These are phyloP conservation scores for Lithodes maja DNA, from an alignment of 2,888 invertebrate species.

Conservation along the genomic window DNA sequence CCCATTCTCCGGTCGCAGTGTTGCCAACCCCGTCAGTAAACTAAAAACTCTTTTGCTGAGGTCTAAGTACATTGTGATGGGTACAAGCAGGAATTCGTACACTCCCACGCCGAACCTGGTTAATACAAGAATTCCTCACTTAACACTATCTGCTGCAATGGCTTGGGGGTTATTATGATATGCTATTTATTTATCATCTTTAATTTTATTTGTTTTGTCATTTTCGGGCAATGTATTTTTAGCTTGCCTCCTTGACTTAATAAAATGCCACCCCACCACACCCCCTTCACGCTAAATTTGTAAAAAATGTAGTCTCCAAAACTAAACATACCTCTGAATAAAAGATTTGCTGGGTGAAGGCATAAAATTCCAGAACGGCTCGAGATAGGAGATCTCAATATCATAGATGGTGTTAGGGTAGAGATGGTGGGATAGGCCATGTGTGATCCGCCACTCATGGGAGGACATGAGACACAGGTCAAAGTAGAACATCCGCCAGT, in stretches of 20 bases:
- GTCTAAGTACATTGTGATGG: slow-evolving; percentile 72
- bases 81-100: slow-evolving; percentile 76
- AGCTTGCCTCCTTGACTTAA: too few species aligned
- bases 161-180: too few species aligned
- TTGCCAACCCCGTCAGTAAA: slow-evolving; percentile 48
- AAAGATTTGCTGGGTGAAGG: slow-evolving; percentile 77
- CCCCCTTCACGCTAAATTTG: too few species aligned
- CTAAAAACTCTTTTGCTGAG: slow-evolving; percentile 58
- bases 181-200: too few species aligned
- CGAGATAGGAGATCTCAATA: slow-evolving; percentile 78
- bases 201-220: too few species aligned
- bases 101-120: slow-evolving; percentile 72
- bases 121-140: too few species aligned
- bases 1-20: slow-evolving; percentile 69
- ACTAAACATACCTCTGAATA: slow-evolving; percentile 77
- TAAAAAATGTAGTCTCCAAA: slow-evolving; percentile 70
- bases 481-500: slow-evolving; percentile 86
- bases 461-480: slow-evolving; percentile 81
- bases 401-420: slow-evolving; percentile 86
- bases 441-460: slow-evolving; percentile 84
- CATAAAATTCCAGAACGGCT: slow-evolving; percentile 81
- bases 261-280: too few species aligned
- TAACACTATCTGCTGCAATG: too few species aligned
- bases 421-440: slow-evolving; percentile 85
- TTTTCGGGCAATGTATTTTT: too few species aligned